Evolutionary conservation across 2,113 vertebrate species (phyloP), one percentile per base, ranked within the genome.

Genomic region (Panthera uncia): DNA sequence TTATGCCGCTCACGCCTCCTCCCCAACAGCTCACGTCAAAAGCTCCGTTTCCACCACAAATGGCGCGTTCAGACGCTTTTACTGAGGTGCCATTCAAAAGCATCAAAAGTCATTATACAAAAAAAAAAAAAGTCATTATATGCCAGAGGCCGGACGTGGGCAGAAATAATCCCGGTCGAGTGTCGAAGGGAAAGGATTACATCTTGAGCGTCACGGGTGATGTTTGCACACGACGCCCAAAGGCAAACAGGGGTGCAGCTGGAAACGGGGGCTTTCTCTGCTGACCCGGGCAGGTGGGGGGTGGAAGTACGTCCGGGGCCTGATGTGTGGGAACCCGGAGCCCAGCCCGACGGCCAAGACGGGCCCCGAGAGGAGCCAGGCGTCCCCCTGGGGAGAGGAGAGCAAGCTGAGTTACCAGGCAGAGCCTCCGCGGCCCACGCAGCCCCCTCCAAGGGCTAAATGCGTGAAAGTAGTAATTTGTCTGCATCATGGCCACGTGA

Each of bases 301-400:
- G 82, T 10, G 74, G 29, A 2, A 7, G 1, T 1, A 12, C 0
- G 0, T 13, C 4, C 0, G 0, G 52, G 10, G 18, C 41, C 83
- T 23, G 23, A 19, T 31, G 10, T 18, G 13, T 23, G 38, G 66
- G 74, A 41, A 33, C 25, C 33, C 6, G 0, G 21, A 38, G 55
- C 45, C 79, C 84, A 7, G 48, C 4, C 0, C 1, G 16, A 21
- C 10, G 1, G 0, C 0, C 1, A 33, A 27, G 69, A 81, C 69
- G 93, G 52, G 57, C 76, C 68, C 27, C 0, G 48, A 45, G 81
- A 74, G 33, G 21, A 33, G 83, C 19, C 2, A 7, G 83, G 55
- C 15, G 69, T 29, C 33, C 80, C 83, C 71, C 55, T 3, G 55
- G 94, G 76, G 66, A 2, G 0, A 41, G 74, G 86, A 27, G 95